Base-by-base conservation (phyloP, 2,113 vertebrate genomes). In the Barbus barbus region DNA sequence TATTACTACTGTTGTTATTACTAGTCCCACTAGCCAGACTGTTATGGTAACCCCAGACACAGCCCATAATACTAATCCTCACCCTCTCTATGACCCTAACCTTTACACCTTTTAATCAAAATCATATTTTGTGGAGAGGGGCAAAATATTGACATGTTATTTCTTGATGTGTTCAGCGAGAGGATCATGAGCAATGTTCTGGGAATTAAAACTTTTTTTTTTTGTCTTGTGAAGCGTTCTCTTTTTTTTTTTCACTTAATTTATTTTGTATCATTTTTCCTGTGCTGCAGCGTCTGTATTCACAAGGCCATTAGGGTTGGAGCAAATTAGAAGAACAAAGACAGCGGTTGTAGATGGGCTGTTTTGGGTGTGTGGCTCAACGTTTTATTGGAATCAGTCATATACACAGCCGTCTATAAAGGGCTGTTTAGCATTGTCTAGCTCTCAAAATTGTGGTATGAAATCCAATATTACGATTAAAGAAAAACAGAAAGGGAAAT, bases 91-190 rank as follows among this genome's bases (percentile, higher is more conserved):
- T 93, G 91, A 94, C 94, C 93, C 90, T 89, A 93, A 95, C 93
- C 94, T 94, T 94, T 94, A 93, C 92, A 93, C 93, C 73, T 93
- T 90, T 94, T 94, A 94, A 95, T 95, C 93, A 95, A 94, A 91
- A 92, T 95, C 94, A 93, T 93, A 93, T 92, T 92, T 87, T 48
- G 83, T 86, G 90, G 90, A 91, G 89, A 90, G 91, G 92, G 91
- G 91, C 91, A 61, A 94, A 92, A 94, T 93, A 94, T 95, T 93
- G 86, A 91, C 92, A 87, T 91, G 90, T 91, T 92, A 90, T 93
- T 91, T 89, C 89, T 91, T 1, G 65, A 86, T 81, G 90, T 85
- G 77, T 87, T 92, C 87, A 86, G 78, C 84, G 89, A 89, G 58
- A n/a, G 36, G 91, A 92, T 89, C 90, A 86, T 61, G 78, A 51